Evolutionary conservation across 2,113 vertebrate genomes (phyloP).

Genomic region (Phasianus colchicus): DNA sequence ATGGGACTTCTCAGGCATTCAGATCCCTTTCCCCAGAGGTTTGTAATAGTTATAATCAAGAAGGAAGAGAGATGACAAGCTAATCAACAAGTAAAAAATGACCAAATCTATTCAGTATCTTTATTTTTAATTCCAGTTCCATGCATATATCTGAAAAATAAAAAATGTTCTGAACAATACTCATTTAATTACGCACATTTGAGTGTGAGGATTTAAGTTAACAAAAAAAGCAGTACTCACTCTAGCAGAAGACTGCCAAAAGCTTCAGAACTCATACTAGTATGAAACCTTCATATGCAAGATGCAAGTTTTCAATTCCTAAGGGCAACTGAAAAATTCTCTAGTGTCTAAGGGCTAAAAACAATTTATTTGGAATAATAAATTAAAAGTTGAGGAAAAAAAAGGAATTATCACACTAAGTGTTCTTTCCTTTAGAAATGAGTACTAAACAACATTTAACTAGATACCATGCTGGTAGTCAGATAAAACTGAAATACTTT

Average conservation of each 20-base stretch:
- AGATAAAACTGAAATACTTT: neutral
- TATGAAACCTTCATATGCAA: neutral
- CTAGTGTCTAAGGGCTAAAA: neutral
- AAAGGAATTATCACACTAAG: neutral
- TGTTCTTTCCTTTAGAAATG: neutral
- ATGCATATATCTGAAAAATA: neutral
- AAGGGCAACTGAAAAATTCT: neutral
- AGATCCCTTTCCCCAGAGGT: slow-evolving; percentile 44
- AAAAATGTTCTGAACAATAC: neutral
- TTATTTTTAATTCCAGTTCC: neutral
- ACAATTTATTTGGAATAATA: neutral
- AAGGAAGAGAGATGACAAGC: neutral
- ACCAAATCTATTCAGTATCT: neutral
- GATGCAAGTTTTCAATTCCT: neutral
- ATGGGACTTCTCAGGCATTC: neutral
- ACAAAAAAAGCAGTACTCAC: neutral
- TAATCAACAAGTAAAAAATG: neutral
- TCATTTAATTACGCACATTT: neutral
- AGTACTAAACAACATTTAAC: neutral
- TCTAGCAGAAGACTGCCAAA: neutral
- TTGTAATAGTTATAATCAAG: slow-evolving; percentile 53
- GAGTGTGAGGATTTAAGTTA: neutral
- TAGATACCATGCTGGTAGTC: neutral
- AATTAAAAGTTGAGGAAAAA: neutral
- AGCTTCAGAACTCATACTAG: neutral